A percentile compares a stretch with the other conserved stretches of the same genome.
Evolutionary conservation across 2,113 vertebrate genomes (phyloP).

Genomic region (Hippocampus guttulatus): DNA sequence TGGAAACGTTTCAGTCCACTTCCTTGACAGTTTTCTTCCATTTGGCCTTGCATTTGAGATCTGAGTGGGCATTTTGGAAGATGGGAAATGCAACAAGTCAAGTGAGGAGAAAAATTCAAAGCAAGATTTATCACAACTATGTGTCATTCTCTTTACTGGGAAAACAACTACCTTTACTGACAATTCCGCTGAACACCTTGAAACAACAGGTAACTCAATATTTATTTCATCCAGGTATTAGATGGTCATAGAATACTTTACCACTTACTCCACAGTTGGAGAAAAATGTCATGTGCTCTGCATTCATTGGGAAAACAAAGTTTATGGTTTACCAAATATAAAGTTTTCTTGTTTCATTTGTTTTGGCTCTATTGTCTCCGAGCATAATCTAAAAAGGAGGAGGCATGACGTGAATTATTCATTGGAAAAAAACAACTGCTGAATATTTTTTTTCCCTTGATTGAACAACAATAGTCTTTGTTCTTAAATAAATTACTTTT

Average conservation of each 20-base stretch:
- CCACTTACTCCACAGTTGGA: constrained; percentile 48
- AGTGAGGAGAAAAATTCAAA: background rate
- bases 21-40: constrained; percentile 8
- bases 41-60: background rate
- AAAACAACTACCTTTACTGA: constrained; percentile 33
- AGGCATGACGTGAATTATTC: constrained; percentile 72
- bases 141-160: background rate
- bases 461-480: constrained; percentile 99
- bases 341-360: background rate
- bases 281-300: constrained; percentile 48
- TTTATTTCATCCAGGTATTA: constrained; percentile 53
- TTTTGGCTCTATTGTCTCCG: background rate
- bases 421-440: constrained; percentile 88
- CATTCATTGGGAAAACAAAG: constrained; percentile 40
- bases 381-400: constrained; percentile 43
- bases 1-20: constrained; percentile 14
- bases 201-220: constrained; percentile 45
- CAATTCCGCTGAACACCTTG: constrained; percentile 44
- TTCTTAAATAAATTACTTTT: constrained; percentile 99
- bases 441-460: constrained; percentile 84
- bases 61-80: background rate
- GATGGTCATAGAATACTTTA: constrained; percentile 53
- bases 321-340: constrained; percentile 26
- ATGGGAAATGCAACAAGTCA: background rate
- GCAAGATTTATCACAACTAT: background rate